Conservation (phyloP, 2,888 invertebrate species). For the Lamproptera curius region DNA sequence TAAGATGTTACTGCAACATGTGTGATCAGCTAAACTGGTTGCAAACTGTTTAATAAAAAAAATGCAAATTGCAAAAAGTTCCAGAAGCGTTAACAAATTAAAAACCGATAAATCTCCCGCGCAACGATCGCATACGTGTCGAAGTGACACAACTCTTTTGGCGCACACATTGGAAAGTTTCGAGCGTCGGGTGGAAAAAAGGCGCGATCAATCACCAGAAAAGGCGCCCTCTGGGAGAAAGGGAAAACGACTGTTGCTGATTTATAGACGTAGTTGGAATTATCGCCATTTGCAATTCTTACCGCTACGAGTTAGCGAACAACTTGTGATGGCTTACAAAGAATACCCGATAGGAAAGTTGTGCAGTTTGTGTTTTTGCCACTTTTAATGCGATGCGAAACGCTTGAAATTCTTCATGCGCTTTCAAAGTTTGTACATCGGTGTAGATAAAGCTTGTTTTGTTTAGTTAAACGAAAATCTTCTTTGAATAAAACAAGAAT, state of each 20-base stretch:
- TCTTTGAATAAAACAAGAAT: too few species aligned
- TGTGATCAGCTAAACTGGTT: too few species aligned
- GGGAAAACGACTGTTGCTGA: constrained; percentile 65
- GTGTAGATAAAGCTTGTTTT: too few species aligned
- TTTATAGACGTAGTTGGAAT: constrained; percentile 75
- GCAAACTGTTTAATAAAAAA: not conserved
- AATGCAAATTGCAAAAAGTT: constrained; percentile 4
- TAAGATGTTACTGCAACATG: too few species aligned
- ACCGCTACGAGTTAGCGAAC: constrained; percentile 58
- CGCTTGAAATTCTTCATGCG: too few species aligned
- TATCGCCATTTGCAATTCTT: constrained; percentile 77
- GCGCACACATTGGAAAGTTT: constrained; percentile 39
- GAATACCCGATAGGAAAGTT: constrained; percentile 27
- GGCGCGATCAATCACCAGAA: constrained; percentile 69
- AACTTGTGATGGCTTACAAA: constrained; percentile 59
- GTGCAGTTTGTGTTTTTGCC: constrained; percentile 5
- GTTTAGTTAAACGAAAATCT: too few species aligned
- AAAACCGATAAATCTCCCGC: constrained; percentile 39
- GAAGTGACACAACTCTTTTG: constrained; percentile 37
- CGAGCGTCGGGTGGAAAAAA: constrained; percentile 44
- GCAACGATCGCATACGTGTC: constrained; percentile 36
- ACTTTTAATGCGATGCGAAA: too few species aligned
- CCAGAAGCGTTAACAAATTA: constrained; percentile 29
- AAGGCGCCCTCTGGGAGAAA: constrained; percentile 64
- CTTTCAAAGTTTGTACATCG: too few species aligned